Conservation (phyloP, 1,140 invertebrate genomes). For the Meteorus sp. region DNA sequence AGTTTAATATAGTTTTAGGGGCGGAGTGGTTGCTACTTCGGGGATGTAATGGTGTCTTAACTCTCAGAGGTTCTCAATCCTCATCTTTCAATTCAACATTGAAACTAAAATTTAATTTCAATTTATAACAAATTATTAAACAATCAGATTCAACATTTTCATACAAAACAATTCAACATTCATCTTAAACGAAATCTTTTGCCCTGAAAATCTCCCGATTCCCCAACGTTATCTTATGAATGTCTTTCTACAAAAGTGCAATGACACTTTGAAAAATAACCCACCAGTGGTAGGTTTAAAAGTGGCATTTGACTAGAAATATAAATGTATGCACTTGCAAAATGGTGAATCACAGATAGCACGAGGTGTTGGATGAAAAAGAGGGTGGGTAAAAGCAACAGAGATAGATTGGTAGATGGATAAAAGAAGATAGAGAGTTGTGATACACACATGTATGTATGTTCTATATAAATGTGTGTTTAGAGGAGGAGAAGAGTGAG, state of each 20-base stretch:
- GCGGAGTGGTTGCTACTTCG: conserved; percentile 42
- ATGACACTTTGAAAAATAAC: too few relatives aligned
- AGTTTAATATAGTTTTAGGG: conserved; percentile 61
- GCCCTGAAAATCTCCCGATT: too few relatives aligned
- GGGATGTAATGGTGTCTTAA: conserved; percentile 60
- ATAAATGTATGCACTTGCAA: too few relatives aligned
- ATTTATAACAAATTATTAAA: conserved; percentile 13
- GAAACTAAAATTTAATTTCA: neutral
- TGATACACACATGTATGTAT: too few relatives aligned
- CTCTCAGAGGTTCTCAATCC: conserved; percentile 52
- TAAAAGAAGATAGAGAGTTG: too few relatives aligned
- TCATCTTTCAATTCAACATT: neutral
- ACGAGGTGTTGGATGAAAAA: conserved; percentile 13
- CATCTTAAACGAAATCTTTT: too few relatives aligned
- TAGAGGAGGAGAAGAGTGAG: neutral
- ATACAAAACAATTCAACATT: too few relatives aligned
- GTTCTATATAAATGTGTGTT: too few relatives aligned
- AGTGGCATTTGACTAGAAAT: too few relatives aligned
- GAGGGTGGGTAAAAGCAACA: neutral
- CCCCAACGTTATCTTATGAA: too few relatives aligned
- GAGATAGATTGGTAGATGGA: too few relatives aligned
- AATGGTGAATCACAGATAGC: neutral
- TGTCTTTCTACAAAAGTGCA: too few relatives aligned
- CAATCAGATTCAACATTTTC: neutral
- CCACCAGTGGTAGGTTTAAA: neutral